These are phyloP conservation scores for Leptinotarsa juncta DNA, from an alignment of 2,888 invertebrate species.

Conservation along the genomic window DNA sequence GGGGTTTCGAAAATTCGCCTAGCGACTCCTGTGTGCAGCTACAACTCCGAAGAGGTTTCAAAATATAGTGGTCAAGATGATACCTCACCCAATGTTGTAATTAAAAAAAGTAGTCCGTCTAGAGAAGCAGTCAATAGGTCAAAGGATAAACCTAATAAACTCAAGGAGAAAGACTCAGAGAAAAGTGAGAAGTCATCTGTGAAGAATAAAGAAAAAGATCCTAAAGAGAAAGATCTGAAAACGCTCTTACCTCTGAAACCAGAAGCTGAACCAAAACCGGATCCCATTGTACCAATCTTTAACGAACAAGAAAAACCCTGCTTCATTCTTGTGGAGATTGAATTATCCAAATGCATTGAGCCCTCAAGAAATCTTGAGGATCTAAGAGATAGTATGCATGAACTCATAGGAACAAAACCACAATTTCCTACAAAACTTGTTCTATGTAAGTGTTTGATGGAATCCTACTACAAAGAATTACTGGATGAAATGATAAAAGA, in stretches of 20 bases:
- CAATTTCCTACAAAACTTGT: constrained; percentile 45
- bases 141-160: constrained; percentile 26
- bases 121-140: constrained; percentile 32
- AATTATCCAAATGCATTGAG: constrained; percentile 57
- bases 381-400: constrained; percentile 45
- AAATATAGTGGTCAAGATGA: constrained; percentile 55
- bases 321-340: constrained; percentile 62
- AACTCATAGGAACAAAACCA: constrained; percentile 23
- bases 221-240: constrained; percentile 26
- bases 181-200: constrained; percentile 30
- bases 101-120: not conserved
- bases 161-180: constrained; percentile 27
- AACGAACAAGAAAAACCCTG: constrained; percentile 59
- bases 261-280: constrained; percentile 49
- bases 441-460: constrained; percentile 46
- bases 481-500: constrained; percentile 55
- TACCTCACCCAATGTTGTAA: constrained; percentile 59
- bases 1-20: constrained; percentile 57
- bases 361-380: constrained; percentile 57
- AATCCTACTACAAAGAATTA: constrained; percentile 56
- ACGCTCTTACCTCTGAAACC: constrained; percentile 1
- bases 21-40: constrained; percentile 58
- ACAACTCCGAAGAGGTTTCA: constrained; percentile 57
- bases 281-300: constrained; percentile 57
- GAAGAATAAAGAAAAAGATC: constrained; percentile 27